A percentile compares a stretch with the other conserved stretches of the same genome.
Evolutionary conservation across 2,113 vertebrate species (phyloP).

Genomic region (Scophthalmus maximus): DNA sequence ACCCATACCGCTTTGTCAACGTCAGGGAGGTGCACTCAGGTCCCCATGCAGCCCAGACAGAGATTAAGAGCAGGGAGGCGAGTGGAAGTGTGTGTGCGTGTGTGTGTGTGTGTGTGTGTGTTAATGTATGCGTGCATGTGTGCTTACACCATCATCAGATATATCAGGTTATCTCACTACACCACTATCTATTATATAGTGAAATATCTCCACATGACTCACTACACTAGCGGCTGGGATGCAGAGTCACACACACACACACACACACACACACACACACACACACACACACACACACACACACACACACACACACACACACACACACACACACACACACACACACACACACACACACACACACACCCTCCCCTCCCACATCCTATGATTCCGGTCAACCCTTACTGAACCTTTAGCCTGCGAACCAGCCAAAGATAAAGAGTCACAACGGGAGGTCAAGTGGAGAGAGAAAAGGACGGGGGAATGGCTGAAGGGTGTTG

Average conservation of each 20-base stretch:
- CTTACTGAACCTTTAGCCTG: conserved; percentile 56
- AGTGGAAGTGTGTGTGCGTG: conserved; percentile 31
- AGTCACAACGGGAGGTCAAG: conserved; percentile 52
- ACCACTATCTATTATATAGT: conserved; percentile 58
- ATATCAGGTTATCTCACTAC: conserved; percentile 70
- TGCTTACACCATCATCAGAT: conserved; percentile 59
- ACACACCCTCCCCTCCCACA: neutral
- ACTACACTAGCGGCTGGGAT: conserved; percentile 40
- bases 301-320: neutral
- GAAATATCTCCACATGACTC: conserved; percentile 64
- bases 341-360: neutral
- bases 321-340: neutral
- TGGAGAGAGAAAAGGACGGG: conserved; percentile 40
- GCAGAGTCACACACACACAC: conserved; percentile 11
- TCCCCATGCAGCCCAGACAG: conserved; percentile 69
- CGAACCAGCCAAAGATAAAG: conserved; percentile 57
- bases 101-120: conserved; percentile 28
- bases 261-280: neutral
- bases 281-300: neutral
- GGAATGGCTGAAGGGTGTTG: conserved; percentile 40
- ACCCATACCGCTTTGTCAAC: conserved; percentile 76
- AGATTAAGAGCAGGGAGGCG: conserved; percentile 70
- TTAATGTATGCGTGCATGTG: conserved; percentile 22
- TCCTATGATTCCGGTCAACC: conserved; percentile 35
- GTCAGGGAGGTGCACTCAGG: conserved; percentile 70